Conservation (phyloP, 1,140 invertebrate genomes). For the Nasonia vitripennis region DNA sequence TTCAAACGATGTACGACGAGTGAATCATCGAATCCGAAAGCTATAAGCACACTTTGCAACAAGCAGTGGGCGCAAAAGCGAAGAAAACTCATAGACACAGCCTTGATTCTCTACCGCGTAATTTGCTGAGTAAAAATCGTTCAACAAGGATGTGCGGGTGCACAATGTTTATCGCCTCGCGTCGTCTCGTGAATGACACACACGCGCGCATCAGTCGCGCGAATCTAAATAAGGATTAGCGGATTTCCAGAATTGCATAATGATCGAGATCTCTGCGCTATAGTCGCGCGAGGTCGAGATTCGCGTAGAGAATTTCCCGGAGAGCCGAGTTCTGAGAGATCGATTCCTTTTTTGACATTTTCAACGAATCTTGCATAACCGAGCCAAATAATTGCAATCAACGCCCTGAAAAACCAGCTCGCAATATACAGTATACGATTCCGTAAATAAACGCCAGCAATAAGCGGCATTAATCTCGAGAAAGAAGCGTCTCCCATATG, state of each 20-base stretch:
- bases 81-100: not conserved
- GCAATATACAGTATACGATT: too few species aligned
- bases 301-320: not conserved
- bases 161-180: not conserved
- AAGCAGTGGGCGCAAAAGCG: not conserved
- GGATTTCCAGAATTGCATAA: not conserved
- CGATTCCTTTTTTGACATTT: not conserved
- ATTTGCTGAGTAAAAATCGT: constrained; percentile 28
- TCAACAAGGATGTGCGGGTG: constrained; percentile 36
- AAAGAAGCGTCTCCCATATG: not conserved
- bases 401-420: too few species aligned
- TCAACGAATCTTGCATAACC: too few species aligned
- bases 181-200: constrained; percentile 24
- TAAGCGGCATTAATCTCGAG: not conserved
- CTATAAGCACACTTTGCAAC: not conserved
- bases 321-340: not conserved
- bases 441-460: not conserved
- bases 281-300: not conserved
- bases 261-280: not conserved
- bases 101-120: constrained; percentile 1
- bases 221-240: constrained; percentile 29
- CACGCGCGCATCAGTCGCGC: not conserved
- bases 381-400: too few species aligned
- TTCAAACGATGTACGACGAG: too few species aligned
- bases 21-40: too few species aligned